Evolutionary conservation across 1,140 invertebrate genomes (phyloP).

Genomic region (Drosophila sucinea): DNA sequence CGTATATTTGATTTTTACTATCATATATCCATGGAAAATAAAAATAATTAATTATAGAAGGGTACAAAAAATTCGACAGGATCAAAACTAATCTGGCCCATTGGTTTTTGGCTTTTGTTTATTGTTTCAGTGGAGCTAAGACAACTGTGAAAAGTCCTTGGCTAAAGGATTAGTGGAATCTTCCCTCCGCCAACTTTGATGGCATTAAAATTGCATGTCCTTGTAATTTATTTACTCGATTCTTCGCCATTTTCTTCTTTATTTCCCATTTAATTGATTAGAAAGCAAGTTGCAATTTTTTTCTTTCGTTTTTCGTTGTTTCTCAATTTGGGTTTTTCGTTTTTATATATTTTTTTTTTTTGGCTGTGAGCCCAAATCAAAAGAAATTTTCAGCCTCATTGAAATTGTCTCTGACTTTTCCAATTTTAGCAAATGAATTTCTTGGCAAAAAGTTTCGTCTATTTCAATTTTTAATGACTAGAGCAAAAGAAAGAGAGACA

Average conservation of each 20-base stretch:
- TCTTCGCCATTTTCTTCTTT: constrained; percentile 21
- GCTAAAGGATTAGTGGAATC: constrained; percentile 51
- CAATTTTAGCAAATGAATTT: constrained; percentile 63
- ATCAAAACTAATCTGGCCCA: neutral
- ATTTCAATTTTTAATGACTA: constrained; percentile 39
- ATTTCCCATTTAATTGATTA: constrained; percentile 52
- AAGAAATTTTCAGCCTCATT: constrained; percentile 54
- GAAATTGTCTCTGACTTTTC: constrained; percentile 26
- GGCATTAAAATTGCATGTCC: constrained; percentile 57
- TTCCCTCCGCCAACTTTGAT: constrained; percentile 18
- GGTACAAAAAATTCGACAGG: neutral
- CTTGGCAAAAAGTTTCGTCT: constrained; percentile 53
- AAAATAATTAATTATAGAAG: neutral
- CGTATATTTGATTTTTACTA: too few species aligned
- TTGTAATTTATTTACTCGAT: constrained; percentile 57
- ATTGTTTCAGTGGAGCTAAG: constrained; percentile 61
- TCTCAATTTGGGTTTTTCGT: constrained; percentile 34
- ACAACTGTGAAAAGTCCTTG: constrained; percentile 53
- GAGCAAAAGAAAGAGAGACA: neutral
- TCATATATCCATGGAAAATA: too few species aligned
- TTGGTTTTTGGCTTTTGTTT: constrained; percentile 68
- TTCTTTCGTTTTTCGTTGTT: constrained; percentile 28
- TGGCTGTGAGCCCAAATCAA: constrained; percentile 39
- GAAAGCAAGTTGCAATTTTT: constrained; percentile 23
- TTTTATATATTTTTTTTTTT: constrained; percentile 13